These are phyloP conservation scores for Macquaria ambigua DNA, from an alignment of 2,113 vertebrate species.

Conservation along the genomic window DNA sequence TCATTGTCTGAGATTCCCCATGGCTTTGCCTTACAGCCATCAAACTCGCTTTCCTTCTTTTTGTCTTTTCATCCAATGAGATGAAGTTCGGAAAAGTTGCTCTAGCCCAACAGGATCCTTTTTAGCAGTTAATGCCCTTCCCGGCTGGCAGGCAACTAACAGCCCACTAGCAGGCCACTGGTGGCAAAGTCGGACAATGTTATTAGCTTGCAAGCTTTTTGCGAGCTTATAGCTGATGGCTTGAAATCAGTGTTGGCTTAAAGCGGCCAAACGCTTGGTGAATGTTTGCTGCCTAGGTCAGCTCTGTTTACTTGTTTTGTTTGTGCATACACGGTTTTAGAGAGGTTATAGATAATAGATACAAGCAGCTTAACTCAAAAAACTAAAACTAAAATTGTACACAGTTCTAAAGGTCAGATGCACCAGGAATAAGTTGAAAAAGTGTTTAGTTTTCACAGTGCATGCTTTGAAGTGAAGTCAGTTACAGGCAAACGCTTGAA, in stretches of 20 bases:
- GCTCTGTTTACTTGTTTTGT: constrained; percentile 60
- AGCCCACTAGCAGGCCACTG: constrained; percentile 67
- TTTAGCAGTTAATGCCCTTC: constrained; percentile 79
- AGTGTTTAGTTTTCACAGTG: neutral
- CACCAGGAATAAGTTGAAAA: neutral
- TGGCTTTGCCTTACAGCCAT: constrained; percentile 79
- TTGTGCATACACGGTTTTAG: constrained; percentile 42
- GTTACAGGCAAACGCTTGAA: constrained; percentile 1
- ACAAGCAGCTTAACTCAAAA: constrained; percentile 10
- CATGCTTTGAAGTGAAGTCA: neutral
- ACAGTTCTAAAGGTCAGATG: constrained; percentile 11
- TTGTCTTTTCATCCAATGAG: constrained; percentile 82
- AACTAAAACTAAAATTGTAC: neutral
- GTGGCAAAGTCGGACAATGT: constrained; percentile 76
- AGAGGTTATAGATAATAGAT: constrained; percentile 56
- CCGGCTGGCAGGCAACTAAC: constrained; percentile 67
- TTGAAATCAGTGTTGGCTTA: constrained; percentile 62
- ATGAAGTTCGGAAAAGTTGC: constrained; percentile 79
- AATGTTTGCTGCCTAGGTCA: constrained; percentile 43
- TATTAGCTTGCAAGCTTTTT: constrained; percentile 66
- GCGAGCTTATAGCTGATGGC: constrained; percentile 57
- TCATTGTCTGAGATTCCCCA: constrained; percentile 81
- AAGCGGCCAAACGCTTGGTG: constrained; percentile 42
- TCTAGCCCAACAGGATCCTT: constrained; percentile 77
- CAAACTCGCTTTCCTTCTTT: constrained; percentile 78